Conservation (phyloP, 2,113 vertebrate genomes). For the Sylvietta virens region DNA sequence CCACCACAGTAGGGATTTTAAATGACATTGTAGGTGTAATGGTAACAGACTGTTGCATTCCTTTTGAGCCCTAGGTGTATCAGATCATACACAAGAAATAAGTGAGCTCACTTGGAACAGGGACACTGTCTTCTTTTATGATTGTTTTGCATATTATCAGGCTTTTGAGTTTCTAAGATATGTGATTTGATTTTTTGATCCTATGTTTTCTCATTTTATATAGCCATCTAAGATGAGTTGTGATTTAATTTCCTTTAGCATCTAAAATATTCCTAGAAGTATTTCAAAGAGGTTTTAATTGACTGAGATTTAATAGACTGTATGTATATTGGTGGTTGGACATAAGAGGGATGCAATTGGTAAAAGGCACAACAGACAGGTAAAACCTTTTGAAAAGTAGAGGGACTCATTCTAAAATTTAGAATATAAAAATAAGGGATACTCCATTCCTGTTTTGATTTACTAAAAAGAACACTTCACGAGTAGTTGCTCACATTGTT, state of each 20-base stretch:
- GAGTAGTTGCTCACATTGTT: not conserved
- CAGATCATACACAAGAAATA: not conserved
- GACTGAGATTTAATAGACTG: not conserved
- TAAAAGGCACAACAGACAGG: not conserved
- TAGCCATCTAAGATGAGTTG: not conserved
- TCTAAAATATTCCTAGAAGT: not conserved
- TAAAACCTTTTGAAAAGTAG: not conserved
- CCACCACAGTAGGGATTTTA: fast-evolving
- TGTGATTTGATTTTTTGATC: not conserved
- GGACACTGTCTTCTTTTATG: not conserved
- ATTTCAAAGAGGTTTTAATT: not conserved
- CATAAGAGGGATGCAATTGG: not conserved
- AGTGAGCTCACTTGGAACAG: not conserved
- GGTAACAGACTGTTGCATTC: not conserved
- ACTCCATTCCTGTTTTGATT: not conserved
- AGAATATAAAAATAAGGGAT: not conserved
- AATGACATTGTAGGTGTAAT: not conserved
- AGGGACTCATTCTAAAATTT: not conserved
- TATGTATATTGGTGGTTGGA: not conserved
- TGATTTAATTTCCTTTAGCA: not conserved
- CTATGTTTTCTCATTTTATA: not conserved
- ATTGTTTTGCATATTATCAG: not conserved
- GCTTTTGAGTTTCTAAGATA: not conserved
- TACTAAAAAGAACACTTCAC: not conserved
- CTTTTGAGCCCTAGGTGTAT: not conserved